Evolutionary conservation across 2,888 invertebrate species (phyloP).

Genomic region (Zeuzera pyrina): DNA sequence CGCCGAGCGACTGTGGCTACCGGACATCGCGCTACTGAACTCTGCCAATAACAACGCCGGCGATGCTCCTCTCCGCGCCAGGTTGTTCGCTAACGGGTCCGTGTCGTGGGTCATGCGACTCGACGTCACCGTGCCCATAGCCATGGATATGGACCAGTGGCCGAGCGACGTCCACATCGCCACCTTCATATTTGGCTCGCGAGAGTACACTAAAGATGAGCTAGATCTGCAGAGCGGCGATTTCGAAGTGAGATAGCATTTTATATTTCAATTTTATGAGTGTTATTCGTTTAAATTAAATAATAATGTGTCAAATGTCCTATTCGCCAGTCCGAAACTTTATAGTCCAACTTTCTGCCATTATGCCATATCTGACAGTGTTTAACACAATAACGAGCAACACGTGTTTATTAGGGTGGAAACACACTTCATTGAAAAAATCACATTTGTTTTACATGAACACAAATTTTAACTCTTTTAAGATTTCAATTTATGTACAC

Average conservation of each 20-base stretch:
- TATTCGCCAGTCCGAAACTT: no score
- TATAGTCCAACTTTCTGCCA: no score
- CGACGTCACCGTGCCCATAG: conserved; percentile 40
- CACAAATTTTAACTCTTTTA: no score
- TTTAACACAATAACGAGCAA: no score
- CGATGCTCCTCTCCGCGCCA: conserved; percentile 77
- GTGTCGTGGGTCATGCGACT: conserved; percentile 52
- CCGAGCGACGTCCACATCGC: conserved; percentile 82
- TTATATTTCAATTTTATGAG: not conserved
- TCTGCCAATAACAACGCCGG: conserved; percentile 76
- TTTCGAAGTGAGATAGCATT: conserved; percentile 23
- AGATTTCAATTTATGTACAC: no score
- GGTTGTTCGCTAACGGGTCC: conserved; percentile 75
- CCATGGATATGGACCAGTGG: conserved; percentile 75
- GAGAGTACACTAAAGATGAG: conserved; percentile 77
- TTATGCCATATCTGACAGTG: no score
- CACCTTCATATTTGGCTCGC: conserved; percentile 79
- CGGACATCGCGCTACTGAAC: conserved; percentile 82
- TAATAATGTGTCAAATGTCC: not conserved
- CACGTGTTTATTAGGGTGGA: no score
- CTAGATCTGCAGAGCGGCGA: conserved; percentile 46
- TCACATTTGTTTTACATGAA: no score
- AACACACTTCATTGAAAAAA: no score
- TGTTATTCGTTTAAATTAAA: conserved; percentile 2
- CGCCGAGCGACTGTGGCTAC: conserved; percentile 84